Evolutionary conservation across 1,140 invertebrate genomes (phyloP), one percentile per base, ranked within the genome.

Genomic region (Procambarus virginalis): DNA sequence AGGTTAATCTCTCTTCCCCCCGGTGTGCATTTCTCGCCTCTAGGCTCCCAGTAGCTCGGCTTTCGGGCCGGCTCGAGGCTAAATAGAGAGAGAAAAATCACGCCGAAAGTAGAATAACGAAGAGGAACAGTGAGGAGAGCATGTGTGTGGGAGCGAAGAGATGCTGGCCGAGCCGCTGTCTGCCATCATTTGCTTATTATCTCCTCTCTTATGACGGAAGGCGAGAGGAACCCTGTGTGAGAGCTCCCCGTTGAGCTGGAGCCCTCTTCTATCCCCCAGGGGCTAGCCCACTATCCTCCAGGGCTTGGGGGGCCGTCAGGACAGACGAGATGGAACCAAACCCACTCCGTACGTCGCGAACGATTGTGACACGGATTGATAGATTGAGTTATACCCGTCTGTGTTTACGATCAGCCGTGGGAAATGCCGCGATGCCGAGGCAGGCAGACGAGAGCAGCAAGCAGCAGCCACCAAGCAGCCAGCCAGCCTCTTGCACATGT

Each of bases 1-100:
- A 78, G 85, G 77, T 49, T 55, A 77, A 80, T 73, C 77, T 87
- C 85, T 81, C 73, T 78, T 87, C 64, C 58, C 60, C 64, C 64
- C 20, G 9, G 5, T 17, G 49, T 55, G 49, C 20, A 80, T 55
- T 51, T 55, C 48, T 20, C 12, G 17, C 12, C 46, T 34, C 2
- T 34, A 22, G 78, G 22, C 78, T 10, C 49, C 49, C 49, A 17
- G 22, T 22, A 49, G 77, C 20, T 78, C 49, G 46, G 77, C 46
- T 51, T 78, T 48, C 5, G n/a, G 14, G 49, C 20, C 14, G 51
- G 51, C 12, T 55, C 51, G 51, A 9, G 8, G 8, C 8, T 55
- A 22, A 6, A 55, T n/a, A 58, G 4, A 49, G 22, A 22, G 17
- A 17, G 78, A 55, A 80, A 49, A 34, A 80, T 22, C 9, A 55